phyloP scores from a whole-genome alignment of 2,888 invertebrate genomes.

The Seira musarum region DNA sequence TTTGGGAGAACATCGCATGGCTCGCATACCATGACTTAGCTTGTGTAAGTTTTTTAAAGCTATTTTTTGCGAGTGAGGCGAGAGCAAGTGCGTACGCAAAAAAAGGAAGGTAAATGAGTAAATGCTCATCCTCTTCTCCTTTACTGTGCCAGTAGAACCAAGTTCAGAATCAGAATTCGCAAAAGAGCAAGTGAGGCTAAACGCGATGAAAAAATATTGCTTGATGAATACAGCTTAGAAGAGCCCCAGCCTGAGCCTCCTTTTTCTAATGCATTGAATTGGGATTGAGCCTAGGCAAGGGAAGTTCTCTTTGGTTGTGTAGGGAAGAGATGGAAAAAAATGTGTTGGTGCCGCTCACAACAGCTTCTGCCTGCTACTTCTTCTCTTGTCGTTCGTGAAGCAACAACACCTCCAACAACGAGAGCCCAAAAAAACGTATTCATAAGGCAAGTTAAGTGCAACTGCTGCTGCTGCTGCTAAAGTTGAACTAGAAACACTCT shows the following conservation, averaged over 20 bases:
- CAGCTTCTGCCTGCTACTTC: constrained; percentile 34
- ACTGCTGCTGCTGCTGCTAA: no score
- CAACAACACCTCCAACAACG: constrained; percentile 38
- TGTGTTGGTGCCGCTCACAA: constrained; percentile 42
- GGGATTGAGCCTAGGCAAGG: no score
- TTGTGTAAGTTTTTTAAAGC: not conserved
- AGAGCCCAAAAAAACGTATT: no score
- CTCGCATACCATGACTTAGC: not conserved
- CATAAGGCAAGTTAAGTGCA: no score
- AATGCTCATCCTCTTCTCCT: not conserved
- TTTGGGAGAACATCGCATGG: no score
- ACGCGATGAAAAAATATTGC: not conserved
- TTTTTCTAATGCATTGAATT: no score
- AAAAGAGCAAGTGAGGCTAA: no score
- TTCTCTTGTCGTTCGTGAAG: constrained; percentile 51
- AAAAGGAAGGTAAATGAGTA: not conserved
- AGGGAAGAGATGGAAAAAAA: constrained; percentile 40
- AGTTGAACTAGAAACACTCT: constrained; percentile 55
- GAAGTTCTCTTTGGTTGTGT: not conserved
- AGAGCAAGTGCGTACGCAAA: not conserved
- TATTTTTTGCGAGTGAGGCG: not conserved
- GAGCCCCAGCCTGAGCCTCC: not conserved
- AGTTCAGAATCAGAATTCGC: not conserved
- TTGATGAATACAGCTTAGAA: not conserved
- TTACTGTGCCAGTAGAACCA: not conserved